These are phyloP conservation scores for Chionomys nivalis DNA, from an alignment of 2,113 vertebrate species.

Conservation along the genomic window DNA sequence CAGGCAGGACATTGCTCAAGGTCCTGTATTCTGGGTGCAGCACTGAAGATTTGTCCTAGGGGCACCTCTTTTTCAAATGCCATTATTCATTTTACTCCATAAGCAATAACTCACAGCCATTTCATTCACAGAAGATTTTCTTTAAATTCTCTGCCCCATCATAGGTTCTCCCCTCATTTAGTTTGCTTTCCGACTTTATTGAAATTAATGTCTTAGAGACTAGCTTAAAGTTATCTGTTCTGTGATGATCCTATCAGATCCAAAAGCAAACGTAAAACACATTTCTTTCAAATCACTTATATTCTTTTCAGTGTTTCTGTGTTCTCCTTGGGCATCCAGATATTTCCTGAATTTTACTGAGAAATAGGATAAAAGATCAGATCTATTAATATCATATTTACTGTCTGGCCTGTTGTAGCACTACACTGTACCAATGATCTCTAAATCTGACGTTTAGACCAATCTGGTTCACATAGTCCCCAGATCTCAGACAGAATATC, in stretches of 20 bases:
- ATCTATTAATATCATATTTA: background rate
- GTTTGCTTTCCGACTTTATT: slow-evolving; percentile 31
- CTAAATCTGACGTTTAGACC: background rate
- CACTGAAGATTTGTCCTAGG: background rate
- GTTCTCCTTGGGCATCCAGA: background rate
- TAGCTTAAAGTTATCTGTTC: background rate
- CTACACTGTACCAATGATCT: background rate
- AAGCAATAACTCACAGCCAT: background rate
- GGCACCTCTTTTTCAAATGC: background rate
- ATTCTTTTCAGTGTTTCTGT: slow-evolving; percentile 10
- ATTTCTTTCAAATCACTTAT: background rate
- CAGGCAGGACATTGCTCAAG: too few relatives aligned
- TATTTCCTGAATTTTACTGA: background rate
- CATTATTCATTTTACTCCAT: slow-evolving; percentile 1
- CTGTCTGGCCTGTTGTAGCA: background rate
- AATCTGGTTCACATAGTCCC: background rate
- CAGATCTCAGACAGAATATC: background rate
- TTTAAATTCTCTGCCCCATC: background rate
- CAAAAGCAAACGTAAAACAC: background rate
- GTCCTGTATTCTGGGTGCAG: background rate
- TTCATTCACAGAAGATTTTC: background rate
- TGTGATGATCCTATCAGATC: background rate
- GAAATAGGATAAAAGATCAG: background rate
- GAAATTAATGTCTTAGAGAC: background rate
- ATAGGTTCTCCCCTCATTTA: background rate